Base-by-base conservation (phyloP, 2,888 invertebrate genomes). In the Temnothorax rugatulus region DNA sequence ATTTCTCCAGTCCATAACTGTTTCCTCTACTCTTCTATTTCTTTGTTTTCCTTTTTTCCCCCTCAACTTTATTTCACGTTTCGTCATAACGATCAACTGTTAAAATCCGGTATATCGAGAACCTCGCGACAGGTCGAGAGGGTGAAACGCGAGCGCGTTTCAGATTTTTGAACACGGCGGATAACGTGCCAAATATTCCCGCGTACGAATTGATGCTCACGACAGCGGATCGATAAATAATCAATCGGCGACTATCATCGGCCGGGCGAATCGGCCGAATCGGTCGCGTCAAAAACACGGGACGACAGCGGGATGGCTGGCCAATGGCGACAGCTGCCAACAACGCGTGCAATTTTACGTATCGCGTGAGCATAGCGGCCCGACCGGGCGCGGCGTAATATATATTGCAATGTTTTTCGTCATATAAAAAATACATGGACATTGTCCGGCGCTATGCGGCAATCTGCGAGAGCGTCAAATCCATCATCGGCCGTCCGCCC, bases 311-410 rank as follows among this genome's bases (percentile, higher is more conserved):
- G 76, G 81, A 82, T 84, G 82, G 85, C 87, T 77, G 77, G 85
- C 82, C 84, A 81, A 85, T 83, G 90, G 90, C 90, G 89, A 90
- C 90, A 90, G 90, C 90, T 90, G 89, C 89, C 87, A 87, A 85
- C 87, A 88, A 86, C 90, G 88, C 84, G 83, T 86, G 83, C 90
- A 85, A 88, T 90, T 89, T 90, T 87, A 87, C 86, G 82, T 87
- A 88, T 88, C 82, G 71, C 66, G 79, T 63, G 71, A 66, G 66
- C 84, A 50, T 66, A 89, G 77, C 79, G 82, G 76, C 34, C 34
- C n/a, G 64, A 79, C 61, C 61, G 59, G 61, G 64, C n/a, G 50
- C 29, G 71, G 54, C 44, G 82, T 64, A 68, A 68, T 73, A 73
- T 73, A 57, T 57, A 69, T 81, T 74, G 64, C 84, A 76, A 64